Evolutionary conservation across 1,140 invertebrate species (phyloP).

Genomic region (Euwallacea similis): DNA sequence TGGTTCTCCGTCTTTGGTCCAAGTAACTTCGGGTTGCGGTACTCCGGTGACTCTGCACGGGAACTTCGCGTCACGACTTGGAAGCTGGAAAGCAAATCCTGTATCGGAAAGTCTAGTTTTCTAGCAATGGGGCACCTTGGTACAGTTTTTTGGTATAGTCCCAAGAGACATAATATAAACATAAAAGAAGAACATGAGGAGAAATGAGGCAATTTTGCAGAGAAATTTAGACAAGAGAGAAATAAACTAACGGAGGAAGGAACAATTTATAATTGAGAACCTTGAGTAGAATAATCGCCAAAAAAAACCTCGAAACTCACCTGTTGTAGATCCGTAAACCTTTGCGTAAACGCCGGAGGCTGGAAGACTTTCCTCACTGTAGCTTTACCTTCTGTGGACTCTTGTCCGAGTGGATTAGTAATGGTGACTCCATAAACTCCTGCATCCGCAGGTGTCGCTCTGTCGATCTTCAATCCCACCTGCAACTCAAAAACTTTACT

Average conservation of each 20-base stretch:
- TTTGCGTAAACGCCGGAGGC: slow-evolving; percentile 79
- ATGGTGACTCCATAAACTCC: slow-evolving; percentile 76
- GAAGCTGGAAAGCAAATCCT: slow-evolving; percentile 57
- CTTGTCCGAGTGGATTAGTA: slow-evolving; percentile 74
- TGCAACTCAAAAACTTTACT: slow-evolving; percentile 47
- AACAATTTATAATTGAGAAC: slow-evolving; percentile 5
- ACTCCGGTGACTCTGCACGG: slow-evolving; percentile 80
- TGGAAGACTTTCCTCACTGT: slow-evolving; percentile 79
- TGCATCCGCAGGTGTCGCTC: slow-evolving; percentile 69
- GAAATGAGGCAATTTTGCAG: no score
- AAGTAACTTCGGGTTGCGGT: slow-evolving; percentile 82
- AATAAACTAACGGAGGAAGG: no score
- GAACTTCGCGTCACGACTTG: slow-evolving; percentile 78
- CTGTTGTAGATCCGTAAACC: slow-evolving; percentile 83
- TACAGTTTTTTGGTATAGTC: no score
- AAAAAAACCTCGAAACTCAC: slow-evolving; percentile 50
- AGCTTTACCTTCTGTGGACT: slow-evolving; percentile 67
- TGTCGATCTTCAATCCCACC: slow-evolving; percentile 76
- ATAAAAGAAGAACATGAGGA: no score
- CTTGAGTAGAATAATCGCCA: neutral
- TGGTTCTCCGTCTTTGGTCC: slow-evolving; percentile 78
- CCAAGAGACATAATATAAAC: neutral
- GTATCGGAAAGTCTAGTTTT: neutral
- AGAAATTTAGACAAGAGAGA: no score
- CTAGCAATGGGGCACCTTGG: no score